These are phyloP conservation scores for Zelostemma sp. DNA, from an alignment of 1,140 invertebrate species.

Conservation along the genomic window DNA sequence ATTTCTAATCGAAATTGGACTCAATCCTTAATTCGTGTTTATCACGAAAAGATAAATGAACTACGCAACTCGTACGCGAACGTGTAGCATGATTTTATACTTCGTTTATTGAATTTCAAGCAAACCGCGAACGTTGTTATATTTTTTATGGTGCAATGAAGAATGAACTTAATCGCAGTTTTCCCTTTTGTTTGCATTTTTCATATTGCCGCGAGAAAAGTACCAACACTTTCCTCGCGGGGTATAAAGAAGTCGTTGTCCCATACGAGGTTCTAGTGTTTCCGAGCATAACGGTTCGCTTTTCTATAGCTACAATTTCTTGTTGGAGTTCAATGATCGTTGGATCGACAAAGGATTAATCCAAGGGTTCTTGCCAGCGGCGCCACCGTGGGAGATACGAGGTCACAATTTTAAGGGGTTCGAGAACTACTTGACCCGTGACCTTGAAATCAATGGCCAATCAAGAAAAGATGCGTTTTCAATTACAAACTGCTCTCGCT, in stretches of 20 bases:
- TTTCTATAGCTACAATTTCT: constrained; percentile 44
- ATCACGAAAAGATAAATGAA: no score
- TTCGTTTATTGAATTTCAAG: no score
- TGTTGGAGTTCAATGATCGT: constrained; percentile 42
- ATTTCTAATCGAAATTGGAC: neutral
- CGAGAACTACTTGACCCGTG: constrained; percentile 3
- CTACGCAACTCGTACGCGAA: no score
- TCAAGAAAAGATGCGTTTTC: neutral
- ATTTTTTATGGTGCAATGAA: no score
- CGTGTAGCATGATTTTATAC: no score
- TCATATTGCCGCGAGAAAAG: neutral
- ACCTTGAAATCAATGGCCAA: constrained; percentile 25
- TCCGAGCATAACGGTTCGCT: constrained; percentile 48
- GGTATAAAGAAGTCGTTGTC: constrained; percentile 41
- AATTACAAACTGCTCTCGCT: no score
- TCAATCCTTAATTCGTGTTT: neutral
- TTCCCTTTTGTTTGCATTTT: no score
- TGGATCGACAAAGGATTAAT: neutral
- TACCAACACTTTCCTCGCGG: constrained; percentile 12
- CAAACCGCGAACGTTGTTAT: no score
- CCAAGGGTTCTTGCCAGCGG: no score
- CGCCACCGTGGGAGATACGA: neutral
- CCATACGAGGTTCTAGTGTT: constrained; percentile 33
- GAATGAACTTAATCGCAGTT: no score
- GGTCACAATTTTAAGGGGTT: neutral